Evolutionary conservation across 2,888 invertebrate species (phyloP), one percentile per base, ranked within the genome.

Genomic region (Cybosia mesomella): DNA sequence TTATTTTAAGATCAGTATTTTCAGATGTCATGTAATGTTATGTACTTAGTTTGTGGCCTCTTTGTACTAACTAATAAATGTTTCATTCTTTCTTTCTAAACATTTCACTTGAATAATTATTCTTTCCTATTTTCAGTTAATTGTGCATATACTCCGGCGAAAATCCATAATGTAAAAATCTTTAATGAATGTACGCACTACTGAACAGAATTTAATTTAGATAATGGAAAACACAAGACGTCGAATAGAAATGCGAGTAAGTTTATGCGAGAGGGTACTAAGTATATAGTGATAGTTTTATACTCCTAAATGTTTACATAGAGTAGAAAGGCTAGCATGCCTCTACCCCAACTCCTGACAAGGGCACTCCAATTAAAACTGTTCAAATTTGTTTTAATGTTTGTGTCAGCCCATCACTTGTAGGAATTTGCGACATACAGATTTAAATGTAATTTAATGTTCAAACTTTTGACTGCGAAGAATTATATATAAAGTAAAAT

Each of bases 321-420:
- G 78, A 77, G 67, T 74, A 64, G 73, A 73, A 73, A 74, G 72
- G 73, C 71, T 71, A 79, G 66, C 68, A 58, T 74, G 74, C 77
- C 74, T 72, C 71, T 39, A 70, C 79, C 80, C 84, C 83, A 80
- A 75, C 77, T 84, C 86, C 81, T 87, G 89, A 88, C 87, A 86
- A 89, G 89, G 89, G 87, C 85, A 84, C 89, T 92, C 90, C 89
- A 92, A 92, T 93, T 93, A 92, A 92, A 92, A 92, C 90, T 87
- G 89, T 87, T 88, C 83, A 90, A 92, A 90, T 92, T 92, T 89
- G 90, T 90, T 91, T 89, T 91, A 91, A 92, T 92, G 90, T 92
- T 91, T 89, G 87, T 91, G 89, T 89, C 90, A 88, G 86, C 83
- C 86, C 87, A 87, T 87, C 83, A 82, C 81, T 21, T 8, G 58